phyloP scores from a whole-genome alignment of 1,140 invertebrate genomes.

The Octopus bimaculoides region DNA sequence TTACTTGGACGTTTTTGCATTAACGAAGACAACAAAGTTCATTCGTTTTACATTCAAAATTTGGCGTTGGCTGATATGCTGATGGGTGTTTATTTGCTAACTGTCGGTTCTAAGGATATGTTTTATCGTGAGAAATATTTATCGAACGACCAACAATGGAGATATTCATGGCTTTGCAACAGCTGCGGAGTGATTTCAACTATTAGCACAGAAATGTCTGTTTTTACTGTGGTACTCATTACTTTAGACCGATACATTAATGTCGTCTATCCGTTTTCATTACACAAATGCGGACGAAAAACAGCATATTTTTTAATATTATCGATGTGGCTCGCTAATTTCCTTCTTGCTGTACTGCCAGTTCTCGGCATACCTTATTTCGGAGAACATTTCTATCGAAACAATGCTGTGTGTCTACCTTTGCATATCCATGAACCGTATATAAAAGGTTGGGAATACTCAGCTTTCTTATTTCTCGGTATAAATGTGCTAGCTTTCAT shows the following conservation, averaged over 20 bases:
- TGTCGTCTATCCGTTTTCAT: conserved; percentile 67
- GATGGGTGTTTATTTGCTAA: conserved; percentile 75
- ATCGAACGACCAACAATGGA: conserved; percentile 67
- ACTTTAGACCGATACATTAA: conserved; percentile 70
- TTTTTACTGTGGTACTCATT: conserved; percentile 74
- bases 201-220: conserved; percentile 63
- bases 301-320: conserved; percentile 62
- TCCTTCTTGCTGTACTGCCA: conserved; percentile 68
- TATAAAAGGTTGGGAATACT: conserved; percentile 57
- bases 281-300: conserved; percentile 26
- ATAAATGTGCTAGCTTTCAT: conserved; percentile 58
- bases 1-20: conserved; percentile 68
- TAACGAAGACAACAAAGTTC: conserved; percentile 55
- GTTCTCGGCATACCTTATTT: conserved; percentile 65
- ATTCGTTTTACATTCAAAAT: conserved; percentile 68
- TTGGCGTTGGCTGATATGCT: conserved; percentile 74
- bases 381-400: conserved; percentile 52
- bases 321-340: conserved; percentile 67
- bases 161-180: conserved; percentile 63
- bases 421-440: conserved; percentile 52
- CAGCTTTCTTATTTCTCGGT: conserved; percentile 53
- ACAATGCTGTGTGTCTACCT: conserved; percentile 55
- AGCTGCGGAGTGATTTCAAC: conserved; percentile 43
- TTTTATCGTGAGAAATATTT: conserved; percentile 68
- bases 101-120: conserved; percentile 69